These are phyloP conservation scores for Dendrocopos noguchii DNA, from an alignment of 2,113 vertebrate genomes.

Conservation along the genomic window DNA sequence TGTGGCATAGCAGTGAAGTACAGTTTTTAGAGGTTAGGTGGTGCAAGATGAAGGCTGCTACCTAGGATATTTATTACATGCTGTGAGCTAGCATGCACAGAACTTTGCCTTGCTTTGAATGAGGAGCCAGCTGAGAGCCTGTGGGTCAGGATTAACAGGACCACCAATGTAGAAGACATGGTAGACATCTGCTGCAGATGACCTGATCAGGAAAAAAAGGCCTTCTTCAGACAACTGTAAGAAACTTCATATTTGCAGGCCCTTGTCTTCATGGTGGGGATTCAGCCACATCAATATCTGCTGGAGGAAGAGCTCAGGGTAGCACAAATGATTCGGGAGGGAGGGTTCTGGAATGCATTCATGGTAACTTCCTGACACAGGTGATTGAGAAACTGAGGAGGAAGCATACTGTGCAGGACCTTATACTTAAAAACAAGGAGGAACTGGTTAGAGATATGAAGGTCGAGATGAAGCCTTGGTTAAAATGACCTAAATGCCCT, in stretches of 20 bases:
- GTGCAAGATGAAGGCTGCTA: not conserved
- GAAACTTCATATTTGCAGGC: not conserved
- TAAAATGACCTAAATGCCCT: not conserved
- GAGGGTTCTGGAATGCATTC: not conserved
- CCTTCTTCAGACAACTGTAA: not conserved
- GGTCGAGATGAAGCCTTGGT: not conserved
- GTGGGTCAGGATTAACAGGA: not conserved
- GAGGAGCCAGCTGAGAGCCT: not conserved
- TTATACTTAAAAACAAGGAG: not conserved
- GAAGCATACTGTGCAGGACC: not conserved
- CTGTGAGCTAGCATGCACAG: not conserved
- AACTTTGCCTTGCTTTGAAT: not conserved
- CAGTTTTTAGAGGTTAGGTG: not conserved
- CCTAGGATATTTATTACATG: not conserved
- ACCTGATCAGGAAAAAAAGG: not conserved
- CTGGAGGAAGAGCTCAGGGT: not conserved
- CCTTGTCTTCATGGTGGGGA: not conserved
- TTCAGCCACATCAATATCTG: not conserved
- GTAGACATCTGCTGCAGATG: not conserved
- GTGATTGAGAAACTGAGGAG: not conserved
- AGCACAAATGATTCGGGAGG: not conserved
- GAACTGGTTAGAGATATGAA: not conserved
- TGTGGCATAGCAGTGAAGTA: not conserved
- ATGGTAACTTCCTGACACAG: no score
- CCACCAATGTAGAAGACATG: not conserved